Conservation (phyloP, 2,797 vertebrate species). For the Octomys mimax region DNA sequence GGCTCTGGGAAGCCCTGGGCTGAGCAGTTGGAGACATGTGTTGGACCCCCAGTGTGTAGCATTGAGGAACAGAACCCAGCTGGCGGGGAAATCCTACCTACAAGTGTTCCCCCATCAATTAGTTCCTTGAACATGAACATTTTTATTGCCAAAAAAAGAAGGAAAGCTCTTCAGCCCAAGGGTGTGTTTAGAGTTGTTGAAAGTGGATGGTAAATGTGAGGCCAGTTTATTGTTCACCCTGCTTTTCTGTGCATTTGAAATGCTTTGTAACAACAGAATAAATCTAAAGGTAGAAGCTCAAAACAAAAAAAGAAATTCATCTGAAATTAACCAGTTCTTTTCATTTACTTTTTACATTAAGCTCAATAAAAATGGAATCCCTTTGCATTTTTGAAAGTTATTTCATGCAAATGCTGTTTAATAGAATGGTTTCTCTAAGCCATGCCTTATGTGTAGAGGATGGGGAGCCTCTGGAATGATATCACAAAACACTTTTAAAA, state of each 20-base stretch:
- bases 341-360: neutral
- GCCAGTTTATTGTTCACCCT: neutral
- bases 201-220: neutral
- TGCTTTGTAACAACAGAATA: neutral
- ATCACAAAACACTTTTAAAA: neutral
- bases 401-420: neutral
- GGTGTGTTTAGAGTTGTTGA: neutral
- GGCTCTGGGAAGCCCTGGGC: neutral
- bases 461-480: neutral
- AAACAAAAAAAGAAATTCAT: slow-evolving; percentile 5
- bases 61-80: neutral
- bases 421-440: neutral
- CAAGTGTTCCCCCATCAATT: neutral
- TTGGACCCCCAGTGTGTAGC: neutral
- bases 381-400: neutral
- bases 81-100: neutral
- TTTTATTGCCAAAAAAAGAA: neutral
- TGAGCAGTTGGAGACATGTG: fast-evolving
- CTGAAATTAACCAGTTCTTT: slow-evolving; percentile 1
- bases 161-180: neutral
- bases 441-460: neutral
- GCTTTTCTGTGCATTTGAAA: neutral
- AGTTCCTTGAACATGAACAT: neutral
- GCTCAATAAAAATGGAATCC: neutral
- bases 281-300: neutral